A percentile compares a stretch with the other conserved stretches of the same genome.
Evolutionary conservation across 2,888 invertebrate genomes (phyloP).

Genomic region (Leuctra nigra): DNA sequence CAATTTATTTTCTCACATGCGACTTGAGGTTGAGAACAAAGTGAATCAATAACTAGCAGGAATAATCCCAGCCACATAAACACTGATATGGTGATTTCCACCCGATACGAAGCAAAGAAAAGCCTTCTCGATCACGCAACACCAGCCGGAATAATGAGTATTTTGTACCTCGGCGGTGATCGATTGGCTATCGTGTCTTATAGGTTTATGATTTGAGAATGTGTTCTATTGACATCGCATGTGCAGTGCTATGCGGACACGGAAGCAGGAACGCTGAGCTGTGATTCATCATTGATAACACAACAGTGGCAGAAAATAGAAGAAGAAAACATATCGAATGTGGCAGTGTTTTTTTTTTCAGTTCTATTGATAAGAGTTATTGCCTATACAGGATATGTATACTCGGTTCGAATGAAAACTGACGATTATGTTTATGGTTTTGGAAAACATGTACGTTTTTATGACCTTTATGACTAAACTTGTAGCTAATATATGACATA

Average conservation of each 20-base stretch:
- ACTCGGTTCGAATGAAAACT: not conserved
- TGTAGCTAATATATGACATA: too few species aligned
- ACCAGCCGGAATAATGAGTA: not conserved
- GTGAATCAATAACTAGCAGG: too few species aligned
- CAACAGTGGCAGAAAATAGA: not conserved
- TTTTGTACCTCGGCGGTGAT: not conserved
- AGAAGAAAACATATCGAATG: not conserved
- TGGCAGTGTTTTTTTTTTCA: not conserved
- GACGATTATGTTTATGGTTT: too few species aligned
- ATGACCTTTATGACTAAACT: too few species aligned
- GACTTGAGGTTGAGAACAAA: too few species aligned
- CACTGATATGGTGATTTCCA: too few species aligned
- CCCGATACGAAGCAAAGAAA: too few species aligned
- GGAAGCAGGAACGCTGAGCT: not conserved
- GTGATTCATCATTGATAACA: not conserved
- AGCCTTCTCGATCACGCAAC: slow-evolving; percentile 1
- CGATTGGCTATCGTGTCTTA: slow-evolving; percentile 15
- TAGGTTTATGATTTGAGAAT: too few species aligned
- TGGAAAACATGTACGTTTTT: too few species aligned
- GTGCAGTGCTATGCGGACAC: not conserved
- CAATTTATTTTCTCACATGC: too few species aligned
- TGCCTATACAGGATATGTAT: not conserved
- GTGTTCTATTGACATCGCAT: not conserved
- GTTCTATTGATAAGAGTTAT: not conserved
- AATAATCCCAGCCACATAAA: too few species aligned